A percentile compares a stretch with the other conserved stretches of the same genome.
Evolutionary conservation across 2,113 vertebrate genomes (phyloP).

Genomic region (Ceyx margarethae): DNA sequence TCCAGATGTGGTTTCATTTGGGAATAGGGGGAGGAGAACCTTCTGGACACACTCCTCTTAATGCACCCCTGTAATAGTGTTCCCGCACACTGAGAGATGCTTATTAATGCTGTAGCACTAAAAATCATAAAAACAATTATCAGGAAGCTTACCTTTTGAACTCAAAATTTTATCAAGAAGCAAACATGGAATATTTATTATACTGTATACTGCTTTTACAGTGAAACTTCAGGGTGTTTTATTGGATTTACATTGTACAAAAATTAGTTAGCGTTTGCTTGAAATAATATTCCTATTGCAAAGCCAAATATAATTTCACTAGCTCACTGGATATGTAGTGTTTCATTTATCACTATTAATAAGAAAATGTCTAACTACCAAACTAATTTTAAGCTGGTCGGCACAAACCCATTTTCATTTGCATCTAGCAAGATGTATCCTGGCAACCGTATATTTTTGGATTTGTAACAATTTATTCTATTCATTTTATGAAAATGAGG

Average conservation of each 20-base stretch:
- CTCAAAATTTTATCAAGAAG: neutral
- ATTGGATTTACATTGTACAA: neutral
- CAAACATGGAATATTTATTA: neutral
- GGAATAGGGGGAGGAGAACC: no score
- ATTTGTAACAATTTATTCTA: constrained; percentile 73
- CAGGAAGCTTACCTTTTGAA: neutral
- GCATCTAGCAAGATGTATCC: constrained; percentile 77
- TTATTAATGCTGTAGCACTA: neutral
- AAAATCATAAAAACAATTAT: neutral
- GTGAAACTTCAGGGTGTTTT: neutral
- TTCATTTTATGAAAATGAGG: constrained; percentile 78
- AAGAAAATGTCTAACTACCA: constrained; percentile 52
- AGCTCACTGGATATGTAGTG: neutral
- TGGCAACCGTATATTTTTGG: constrained; percentile 81
- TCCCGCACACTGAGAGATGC: neutral
- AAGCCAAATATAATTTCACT: constrained; percentile 2
- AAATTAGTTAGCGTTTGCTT: neutral
- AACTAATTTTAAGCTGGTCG: constrained; percentile 75
- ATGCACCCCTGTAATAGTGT: neutral
- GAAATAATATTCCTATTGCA: neutral
- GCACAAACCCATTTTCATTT: constrained; percentile 75
- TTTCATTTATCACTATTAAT: constrained; percentile 49
- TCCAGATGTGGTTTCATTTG: no score
- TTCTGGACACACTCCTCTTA: no score
- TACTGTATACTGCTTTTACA: neutral